Evolutionary conservation across 1,140 invertebrate genomes (phyloP), one percentile per base, ranked within the genome.

Genomic region (Drosophila obscura): DNA sequence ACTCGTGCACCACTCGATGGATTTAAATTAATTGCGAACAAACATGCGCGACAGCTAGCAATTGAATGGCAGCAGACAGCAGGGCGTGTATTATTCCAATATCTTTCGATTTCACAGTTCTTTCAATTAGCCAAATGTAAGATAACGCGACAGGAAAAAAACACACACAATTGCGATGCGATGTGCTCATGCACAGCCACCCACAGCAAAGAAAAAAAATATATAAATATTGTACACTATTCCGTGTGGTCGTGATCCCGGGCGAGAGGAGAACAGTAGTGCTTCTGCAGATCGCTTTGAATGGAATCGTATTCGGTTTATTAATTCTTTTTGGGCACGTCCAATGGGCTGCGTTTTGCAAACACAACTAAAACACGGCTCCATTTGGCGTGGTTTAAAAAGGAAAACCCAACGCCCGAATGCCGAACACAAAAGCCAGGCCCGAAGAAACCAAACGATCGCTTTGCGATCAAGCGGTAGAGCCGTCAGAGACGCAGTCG

Each of bases 351-450:
- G 65, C 65, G 75, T 69, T 73, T 88, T 58, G 63, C 79, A 63
- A 82, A 82, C 79, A 87, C 75, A 87, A 87, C 82, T 87, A 71
- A 85, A 83, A 59, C 78, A 66, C 72, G 78, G 71, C 75, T 73
- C 48, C 61, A 60, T 51, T 46, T 49, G 39, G 39, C 71, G 49
- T 49, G 61, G 80, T 76, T 80, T 87, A 74, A 85, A 87, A 87
- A 82, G 80, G 81, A 80, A 85, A 77, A 77, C 64, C 75, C 35
- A 39, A 11, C 35, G 79, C 75, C 71, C 78, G 83, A 82, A 67
- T 74, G 62, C 64, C 67, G 58, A 85, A 80, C 67, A 84, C 77
- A 80, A 80, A 62, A 66, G 56, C 45, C 64, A 52, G 58, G 55
- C 61, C 53, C 69, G 55, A 65, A 58, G 53, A 55, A 45, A 16